Percentiles rank a stretch among this genome's conserved stretches.
Evolutionary conservation across 1,140 invertebrate genomes (phyloP).

Genomic region (Papilio polyxenes): DNA sequence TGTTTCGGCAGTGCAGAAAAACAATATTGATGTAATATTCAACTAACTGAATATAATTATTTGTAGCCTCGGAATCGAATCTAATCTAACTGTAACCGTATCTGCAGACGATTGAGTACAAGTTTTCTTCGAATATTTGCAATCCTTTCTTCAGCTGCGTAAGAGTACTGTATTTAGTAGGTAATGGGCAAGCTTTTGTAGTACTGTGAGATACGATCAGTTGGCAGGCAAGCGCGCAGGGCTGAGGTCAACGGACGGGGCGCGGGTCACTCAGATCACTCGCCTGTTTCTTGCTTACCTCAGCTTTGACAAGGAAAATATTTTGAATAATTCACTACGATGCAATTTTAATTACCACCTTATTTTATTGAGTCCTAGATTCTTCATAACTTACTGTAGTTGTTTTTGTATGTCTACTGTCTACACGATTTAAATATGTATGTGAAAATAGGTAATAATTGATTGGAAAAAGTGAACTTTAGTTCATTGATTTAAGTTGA

Average conservation of each 20-base stretch:
- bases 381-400: background rate
- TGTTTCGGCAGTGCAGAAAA: background rate
- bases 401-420: background rate
- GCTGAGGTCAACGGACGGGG: conserved; percentile 59
- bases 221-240: conserved; percentile 20
- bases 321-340: background rate
- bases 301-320: background rate
- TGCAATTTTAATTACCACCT: background rate
- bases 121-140: background rate
- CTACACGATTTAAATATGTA: background rate
- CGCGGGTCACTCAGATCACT: conserved; percentile 42
- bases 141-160: background rate
- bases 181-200: conserved; percentile 1
- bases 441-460: background rate
- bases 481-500: background rate
- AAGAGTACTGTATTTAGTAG: background rate
- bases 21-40: background rate
- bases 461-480: too few relatives aligned
- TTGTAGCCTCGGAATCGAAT: background rate
- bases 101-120: background rate
- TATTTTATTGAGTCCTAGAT: background rate
- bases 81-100: background rate
- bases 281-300: conserved; percentile 25
- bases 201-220: conserved; percentile 9
- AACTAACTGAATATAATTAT: background rate